phyloP scores from a whole-genome alignment of 2,797 vertebrate species.

The Siniperca undulata region DNA sequence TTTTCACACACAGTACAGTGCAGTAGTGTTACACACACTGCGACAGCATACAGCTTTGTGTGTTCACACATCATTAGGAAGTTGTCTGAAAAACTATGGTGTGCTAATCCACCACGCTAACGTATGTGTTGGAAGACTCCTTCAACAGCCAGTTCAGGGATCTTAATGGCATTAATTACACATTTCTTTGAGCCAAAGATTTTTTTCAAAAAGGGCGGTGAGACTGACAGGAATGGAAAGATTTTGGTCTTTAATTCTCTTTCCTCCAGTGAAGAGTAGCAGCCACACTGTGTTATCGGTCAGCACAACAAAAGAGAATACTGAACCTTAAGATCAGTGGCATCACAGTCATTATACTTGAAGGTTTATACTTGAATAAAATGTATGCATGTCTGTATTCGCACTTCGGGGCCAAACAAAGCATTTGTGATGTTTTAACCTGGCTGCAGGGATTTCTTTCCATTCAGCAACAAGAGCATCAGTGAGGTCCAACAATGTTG shows the following conservation, averaged over 20 bases:
- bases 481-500: background rate
- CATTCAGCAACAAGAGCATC: background rate
- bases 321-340: background rate
- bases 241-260: background rate
- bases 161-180: conserved; percentile 49
- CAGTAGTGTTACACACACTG: background rate
- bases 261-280: background rate
- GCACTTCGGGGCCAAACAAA: background rate
- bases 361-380: background rate
- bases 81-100: background rate
- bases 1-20: background rate
- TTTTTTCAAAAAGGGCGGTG: background rate
- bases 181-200: conserved; percentile 10
- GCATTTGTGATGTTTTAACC: too few species aligned
- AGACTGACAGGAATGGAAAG: background rate
- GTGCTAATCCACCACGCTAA: conserved; percentile 36
- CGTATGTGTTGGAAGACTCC: conserved; percentile 8
- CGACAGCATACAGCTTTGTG: background rate
- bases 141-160: conserved; percentile 25
- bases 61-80: conserved; percentile 44
- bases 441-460: background rate
- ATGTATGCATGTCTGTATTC: background rate
- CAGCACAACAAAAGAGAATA: background rate
- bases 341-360: background rate
- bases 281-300: background rate